These are phyloP conservation scores for Empidonax traillii DNA, from an alignment of 2,113 vertebrate species.

Conservation along the genomic window DNA sequence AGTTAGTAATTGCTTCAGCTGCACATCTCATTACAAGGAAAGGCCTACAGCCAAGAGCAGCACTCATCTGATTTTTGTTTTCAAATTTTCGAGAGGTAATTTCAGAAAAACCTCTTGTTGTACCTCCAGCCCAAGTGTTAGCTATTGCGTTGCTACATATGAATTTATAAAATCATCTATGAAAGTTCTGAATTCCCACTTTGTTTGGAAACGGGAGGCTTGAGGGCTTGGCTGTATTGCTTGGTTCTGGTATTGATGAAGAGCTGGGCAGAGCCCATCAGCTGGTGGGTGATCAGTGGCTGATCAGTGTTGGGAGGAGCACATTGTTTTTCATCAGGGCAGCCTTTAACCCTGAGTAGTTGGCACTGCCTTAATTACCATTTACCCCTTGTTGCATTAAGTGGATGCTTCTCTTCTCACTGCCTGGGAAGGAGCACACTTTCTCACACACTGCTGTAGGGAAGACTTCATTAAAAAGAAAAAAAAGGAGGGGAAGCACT, in stretches of 20 bases:
- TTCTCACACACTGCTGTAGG: neutral
- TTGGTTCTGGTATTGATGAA: neutral
- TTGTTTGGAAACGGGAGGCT: neutral
- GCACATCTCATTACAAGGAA: constrained; percentile 6
- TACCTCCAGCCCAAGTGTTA: neutral
- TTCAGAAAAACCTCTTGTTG: neutral
- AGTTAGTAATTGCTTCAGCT: constrained; percentile 47
- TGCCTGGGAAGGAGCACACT: neutral
- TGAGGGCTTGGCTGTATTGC: neutral
- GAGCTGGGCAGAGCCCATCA: neutral
- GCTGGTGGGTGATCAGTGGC: neutral
- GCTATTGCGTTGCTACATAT: neutral
- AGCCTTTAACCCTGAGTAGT: neutral
- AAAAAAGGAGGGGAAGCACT: neutral
- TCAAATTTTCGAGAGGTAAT: neutral
- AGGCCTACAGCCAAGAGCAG: constrained; percentile 18
- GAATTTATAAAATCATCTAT: neutral
- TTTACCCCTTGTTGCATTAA: neutral
- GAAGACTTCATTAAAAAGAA: neutral
- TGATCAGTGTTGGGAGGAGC: neutral
- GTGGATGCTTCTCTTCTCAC: neutral
- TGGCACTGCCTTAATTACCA: neutral
- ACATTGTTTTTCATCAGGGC: neutral
- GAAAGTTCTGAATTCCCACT: neutral
- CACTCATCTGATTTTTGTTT: neutral